phyloP scores from a whole-genome alignment of 2,113 vertebrate species.

The Thomomys bottae region DNA sequence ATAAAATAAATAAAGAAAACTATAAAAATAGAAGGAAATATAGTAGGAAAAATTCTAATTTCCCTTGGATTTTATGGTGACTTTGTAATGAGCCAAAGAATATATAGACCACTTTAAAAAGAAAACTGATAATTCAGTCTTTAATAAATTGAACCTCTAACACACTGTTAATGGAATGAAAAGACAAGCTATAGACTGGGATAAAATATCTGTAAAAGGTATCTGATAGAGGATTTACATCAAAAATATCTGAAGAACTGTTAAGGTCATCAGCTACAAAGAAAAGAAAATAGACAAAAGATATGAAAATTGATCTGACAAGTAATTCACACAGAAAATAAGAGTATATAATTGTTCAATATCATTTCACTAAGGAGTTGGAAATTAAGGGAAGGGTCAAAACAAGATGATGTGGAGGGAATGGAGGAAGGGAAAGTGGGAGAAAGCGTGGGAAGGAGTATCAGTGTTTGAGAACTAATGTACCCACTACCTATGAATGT shows the following conservation, averaged over 20 bases:
- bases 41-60: background rate
- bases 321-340: background rate
- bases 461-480: no score
- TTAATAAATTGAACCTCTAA: slow-evolving; percentile 15
- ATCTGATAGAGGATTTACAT: background rate
- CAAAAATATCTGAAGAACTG: background rate
- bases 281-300: background rate
- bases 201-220: background rate
- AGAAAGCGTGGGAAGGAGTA: no score
- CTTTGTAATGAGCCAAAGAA: background rate
- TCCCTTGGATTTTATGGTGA: background rate
- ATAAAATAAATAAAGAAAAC: background rate
- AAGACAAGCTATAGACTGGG: background rate
- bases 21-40: background rate
- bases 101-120: background rate
- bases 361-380: background rate
- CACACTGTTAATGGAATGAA: background rate
- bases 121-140: background rate
- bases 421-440: no score
- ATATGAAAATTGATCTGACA: background rate
- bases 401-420: no score
- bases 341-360: background rate
- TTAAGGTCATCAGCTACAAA: background rate
- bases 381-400: no score
- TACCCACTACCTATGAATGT: no score